A percentile compares a stretch with the other conserved stretches of the same genome.
These are phyloP conservation scores for Tethea ocularis DNA, from an alignment of 2,888 invertebrate genomes.

Conservation along the genomic window DNA sequence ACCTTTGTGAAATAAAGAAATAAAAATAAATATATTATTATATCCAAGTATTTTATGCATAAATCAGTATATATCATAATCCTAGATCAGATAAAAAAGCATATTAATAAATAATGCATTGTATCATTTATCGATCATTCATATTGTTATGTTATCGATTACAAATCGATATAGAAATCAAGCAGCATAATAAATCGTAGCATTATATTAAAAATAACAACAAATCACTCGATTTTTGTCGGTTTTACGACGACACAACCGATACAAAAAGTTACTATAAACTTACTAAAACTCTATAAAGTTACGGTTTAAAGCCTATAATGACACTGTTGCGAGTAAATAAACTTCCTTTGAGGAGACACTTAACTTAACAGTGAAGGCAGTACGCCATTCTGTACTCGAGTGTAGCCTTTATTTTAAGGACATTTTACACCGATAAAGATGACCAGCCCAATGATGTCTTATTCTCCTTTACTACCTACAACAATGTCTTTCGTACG, in stretches of 20 bases:
- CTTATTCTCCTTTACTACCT: conserved; percentile 58
- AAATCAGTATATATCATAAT: no score
- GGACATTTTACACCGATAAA: conserved; percentile 45
- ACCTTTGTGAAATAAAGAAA: no score
- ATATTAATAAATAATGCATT: background rate
- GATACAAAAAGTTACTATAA: conserved; percentile 38
- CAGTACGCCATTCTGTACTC: conserved; percentile 8
- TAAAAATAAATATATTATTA: no score
- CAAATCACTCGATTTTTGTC: conserved; percentile 28
- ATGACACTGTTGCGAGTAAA: conserved; percentile 46
- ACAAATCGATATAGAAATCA: background rate
- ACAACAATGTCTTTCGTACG: conserved; percentile 49
- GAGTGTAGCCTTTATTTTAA: conserved; percentile 43
- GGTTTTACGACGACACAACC: conserved; percentile 31
- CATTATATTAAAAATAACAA: conserved; percentile 3
- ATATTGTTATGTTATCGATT: background rate
- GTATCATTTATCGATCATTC: background rate
- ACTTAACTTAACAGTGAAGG: conserved; percentile 41
- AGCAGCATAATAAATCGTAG: background rate
- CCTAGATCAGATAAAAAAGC: background rate
- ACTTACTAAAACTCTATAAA: conserved; percentile 47
- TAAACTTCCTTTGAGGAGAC: conserved; percentile 45
- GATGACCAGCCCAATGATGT: conserved; percentile 42
- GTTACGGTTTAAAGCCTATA: conserved; percentile 44
- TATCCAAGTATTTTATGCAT: background rate